A percentile compares a stretch with the other conserved stretches of the same genome.
Evolutionary conservation across 2,888 invertebrate species (phyloP).

Genomic region (Pristionchus mayeri): DNA sequence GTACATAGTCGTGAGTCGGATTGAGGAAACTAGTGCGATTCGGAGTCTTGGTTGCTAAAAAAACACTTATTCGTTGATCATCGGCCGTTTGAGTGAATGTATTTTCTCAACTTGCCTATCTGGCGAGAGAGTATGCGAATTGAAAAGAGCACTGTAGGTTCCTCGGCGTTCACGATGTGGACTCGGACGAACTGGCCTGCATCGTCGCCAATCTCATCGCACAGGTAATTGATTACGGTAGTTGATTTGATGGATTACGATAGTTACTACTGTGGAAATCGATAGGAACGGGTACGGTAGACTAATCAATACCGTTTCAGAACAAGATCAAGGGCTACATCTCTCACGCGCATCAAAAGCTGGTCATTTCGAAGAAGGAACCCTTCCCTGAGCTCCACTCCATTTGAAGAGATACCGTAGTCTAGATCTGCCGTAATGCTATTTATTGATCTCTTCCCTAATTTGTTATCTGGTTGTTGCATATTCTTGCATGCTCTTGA

Average conservation of each 20-base stretch:
- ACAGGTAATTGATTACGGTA: slow-evolving; percentile 82
- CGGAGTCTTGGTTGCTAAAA: too few species aligned
- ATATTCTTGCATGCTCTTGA: background rate
- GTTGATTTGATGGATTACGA: background rate
- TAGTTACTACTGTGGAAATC: background rate
- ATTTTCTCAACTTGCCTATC: too few species aligned
- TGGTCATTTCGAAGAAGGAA: slow-evolving; percentile 96
- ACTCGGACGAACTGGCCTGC: slow-evolving; percentile 94
- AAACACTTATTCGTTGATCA: too few species aligned
- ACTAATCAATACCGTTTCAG: slow-evolving; percentile 74
- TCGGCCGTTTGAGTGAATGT: too few species aligned
- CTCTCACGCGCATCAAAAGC: slow-evolving; percentile 94
- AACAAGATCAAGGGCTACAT: slow-evolving; percentile 98
- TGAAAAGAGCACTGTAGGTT: too few species aligned
- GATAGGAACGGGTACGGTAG: background rate
- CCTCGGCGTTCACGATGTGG: slow-evolving; percentile 87
- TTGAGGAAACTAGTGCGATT: too few species aligned
- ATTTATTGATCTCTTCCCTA: slow-evolving; percentile 5
- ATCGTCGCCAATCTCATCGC: slow-evolving; percentile 95
- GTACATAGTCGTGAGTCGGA: too few species aligned
- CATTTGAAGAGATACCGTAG: background rate
- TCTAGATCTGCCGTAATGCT: background rate
- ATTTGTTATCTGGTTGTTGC: slow-evolving; percentile 10
- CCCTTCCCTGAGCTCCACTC: slow-evolving; percentile 86
- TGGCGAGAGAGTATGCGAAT: too few species aligned